These are phyloP conservation scores for Thereuonema tuberculata DNA, from an alignment of 1,140 invertebrate species.

Conservation along the genomic window DNA sequence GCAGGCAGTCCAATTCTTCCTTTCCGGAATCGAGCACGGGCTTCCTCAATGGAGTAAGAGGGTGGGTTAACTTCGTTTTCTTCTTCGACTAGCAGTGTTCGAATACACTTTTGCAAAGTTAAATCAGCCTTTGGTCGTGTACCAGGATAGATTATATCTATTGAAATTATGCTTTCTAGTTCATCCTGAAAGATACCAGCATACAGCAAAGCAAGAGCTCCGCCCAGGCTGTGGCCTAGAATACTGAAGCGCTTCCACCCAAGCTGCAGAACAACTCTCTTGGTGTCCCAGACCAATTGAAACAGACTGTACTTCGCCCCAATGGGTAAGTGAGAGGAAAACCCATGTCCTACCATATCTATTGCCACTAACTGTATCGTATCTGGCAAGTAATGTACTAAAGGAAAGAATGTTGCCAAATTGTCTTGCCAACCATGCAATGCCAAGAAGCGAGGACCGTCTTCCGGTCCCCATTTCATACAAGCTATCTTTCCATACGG, in stretches of 20 bases:
- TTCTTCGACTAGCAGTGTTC: constrained; percentile 11
- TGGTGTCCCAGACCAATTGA: constrained; percentile 51
- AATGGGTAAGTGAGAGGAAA: constrained; percentile 56
- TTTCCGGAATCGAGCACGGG: too few relatives aligned
- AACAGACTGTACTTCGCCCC: constrained; percentile 48
- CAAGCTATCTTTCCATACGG: neutral
- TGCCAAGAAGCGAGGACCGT: neutral
- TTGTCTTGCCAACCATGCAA: neutral
- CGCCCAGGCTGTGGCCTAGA: constrained; percentile 32
- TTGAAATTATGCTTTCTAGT: constrained; percentile 35
- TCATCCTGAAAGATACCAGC: constrained; percentile 31
- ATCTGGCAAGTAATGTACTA: neutral
- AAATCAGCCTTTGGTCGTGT: neutral
- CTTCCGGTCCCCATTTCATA: neutral
- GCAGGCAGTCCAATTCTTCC: too few relatives aligned
- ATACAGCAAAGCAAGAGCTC: constrained; percentile 25
- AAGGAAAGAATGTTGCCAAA: neutral
- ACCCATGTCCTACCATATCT: constrained; percentile 44
- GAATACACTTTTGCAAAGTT: neutral
- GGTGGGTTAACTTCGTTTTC: too few relatives aligned
- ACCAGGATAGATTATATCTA: constrained; percentile 37
- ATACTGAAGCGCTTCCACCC: constrained; percentile 49
- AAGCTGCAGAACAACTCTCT: constrained; percentile 55
- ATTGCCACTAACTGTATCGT: neutral
- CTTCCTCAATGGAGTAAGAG: too few relatives aligned